Evolutionary conservation across 2,888 invertebrate species (phyloP).

Genomic region (Ommatoiulus sabulosus): DNA sequence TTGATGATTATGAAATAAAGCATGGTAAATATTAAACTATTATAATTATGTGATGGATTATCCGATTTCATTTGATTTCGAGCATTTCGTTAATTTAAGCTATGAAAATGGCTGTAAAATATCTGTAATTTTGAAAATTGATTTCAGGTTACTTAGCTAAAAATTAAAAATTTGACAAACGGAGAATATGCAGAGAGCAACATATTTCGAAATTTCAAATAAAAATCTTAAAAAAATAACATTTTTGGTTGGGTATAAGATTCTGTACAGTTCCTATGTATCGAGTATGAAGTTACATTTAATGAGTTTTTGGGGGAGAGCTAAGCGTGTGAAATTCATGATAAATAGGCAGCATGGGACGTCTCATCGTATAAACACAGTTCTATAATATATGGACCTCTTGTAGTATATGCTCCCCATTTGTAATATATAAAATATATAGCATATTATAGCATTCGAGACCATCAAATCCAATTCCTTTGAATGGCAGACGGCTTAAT

Average conservation of each 20-base stretch:
- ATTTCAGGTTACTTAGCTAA: no score
- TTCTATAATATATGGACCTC: conserved; percentile 22
- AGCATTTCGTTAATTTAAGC: no score
- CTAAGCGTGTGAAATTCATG: not conserved
- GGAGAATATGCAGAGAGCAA: no score
- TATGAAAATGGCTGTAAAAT: no score
- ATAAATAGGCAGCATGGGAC: not conserved
- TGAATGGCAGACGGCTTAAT: not conserved
- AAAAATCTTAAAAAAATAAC: conserved; percentile 9
- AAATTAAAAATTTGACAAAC: no score
- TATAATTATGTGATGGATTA: no score
- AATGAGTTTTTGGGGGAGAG: not conserved
- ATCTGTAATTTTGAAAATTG: no score
- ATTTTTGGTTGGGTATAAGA: not conserved
- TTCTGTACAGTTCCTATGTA: not conserved
- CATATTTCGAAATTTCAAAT: not conserved
- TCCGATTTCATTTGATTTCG: no score
- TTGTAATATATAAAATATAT: conserved; percentile 28
- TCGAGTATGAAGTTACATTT: not conserved
- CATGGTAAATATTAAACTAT: no score
- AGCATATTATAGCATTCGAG: not conserved
- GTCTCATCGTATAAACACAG: conserved; percentile 17
- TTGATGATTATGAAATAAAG: no score
- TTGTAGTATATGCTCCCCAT: conserved; percentile 14
- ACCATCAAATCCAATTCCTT: conserved; percentile 6